phyloP scores from a whole-genome alignment of 2,888 invertebrate genomes.

The Tinea semifulvella region DNA sequence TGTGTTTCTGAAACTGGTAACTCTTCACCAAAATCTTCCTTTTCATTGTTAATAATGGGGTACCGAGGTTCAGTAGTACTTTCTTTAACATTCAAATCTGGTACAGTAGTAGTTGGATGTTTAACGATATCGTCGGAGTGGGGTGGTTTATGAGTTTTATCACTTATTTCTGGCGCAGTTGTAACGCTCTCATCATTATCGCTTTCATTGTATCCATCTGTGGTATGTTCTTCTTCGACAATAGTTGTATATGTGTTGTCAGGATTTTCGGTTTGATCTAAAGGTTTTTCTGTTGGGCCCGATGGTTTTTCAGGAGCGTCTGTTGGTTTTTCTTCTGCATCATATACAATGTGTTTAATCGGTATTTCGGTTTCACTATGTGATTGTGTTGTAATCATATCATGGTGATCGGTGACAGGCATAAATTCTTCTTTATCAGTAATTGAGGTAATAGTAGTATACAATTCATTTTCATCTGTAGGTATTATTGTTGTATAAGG shows the following conservation, averaged over 20 bases:
- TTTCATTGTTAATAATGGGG: background rate
- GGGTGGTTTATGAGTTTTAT: constrained; percentile 19
- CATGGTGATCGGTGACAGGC: constrained; percentile 15
- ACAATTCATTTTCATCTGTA: constrained; percentile 2
- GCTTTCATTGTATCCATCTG: constrained; percentile 20
- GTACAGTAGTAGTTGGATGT: background rate
- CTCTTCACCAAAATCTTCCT: background rate
- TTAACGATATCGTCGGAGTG: constrained; percentile 12
- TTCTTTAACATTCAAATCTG: background rate
- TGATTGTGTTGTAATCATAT: constrained; percentile 21
- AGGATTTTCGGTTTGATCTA: too few species aligned
- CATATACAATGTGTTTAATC: too few species aligned
- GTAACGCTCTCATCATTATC: constrained; percentile 17
- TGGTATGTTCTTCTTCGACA: constrained; percentile 18
- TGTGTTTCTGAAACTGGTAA: background rate
- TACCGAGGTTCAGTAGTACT: background rate
- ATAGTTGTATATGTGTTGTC: background rate
- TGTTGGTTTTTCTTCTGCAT: background rate
- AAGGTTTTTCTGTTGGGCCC: background rate
- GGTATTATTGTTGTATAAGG: constrained; percentile 16
- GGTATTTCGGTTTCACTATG: constrained; percentile 3
- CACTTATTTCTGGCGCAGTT: constrained; percentile 5
- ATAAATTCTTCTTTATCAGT: background rate
- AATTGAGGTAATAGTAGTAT: background rate
- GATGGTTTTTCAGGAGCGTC: background rate